phyloP scores from a whole-genome alignment of 2,113 vertebrate species.

The Piaya cayana region DNA sequence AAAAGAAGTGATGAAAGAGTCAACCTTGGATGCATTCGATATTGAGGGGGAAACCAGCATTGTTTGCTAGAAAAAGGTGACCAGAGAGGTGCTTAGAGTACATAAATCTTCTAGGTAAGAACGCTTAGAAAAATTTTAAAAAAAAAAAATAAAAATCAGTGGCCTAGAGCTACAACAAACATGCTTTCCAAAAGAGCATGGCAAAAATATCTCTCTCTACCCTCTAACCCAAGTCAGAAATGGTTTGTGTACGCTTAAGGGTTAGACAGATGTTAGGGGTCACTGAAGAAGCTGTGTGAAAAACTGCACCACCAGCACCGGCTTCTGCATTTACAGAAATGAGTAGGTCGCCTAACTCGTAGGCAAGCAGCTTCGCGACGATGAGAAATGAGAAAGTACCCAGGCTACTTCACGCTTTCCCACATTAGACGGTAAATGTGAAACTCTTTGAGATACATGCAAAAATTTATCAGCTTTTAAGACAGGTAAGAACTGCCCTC shows the following conservation, averaged over 20 bases:
- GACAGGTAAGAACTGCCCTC: conserved; percentile 49
- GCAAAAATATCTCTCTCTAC: conserved; percentile 54
- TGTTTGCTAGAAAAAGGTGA: conserved; percentile 45
- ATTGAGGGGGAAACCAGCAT: conserved; percentile 50
- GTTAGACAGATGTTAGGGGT: conserved; percentile 68
- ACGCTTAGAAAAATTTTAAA: not conserved
- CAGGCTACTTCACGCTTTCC: not conserved
- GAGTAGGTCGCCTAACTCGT: not conserved
- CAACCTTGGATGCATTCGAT: conserved; percentile 48
- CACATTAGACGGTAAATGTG: not conserved
- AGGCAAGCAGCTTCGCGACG: not conserved
- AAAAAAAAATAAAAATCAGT: conserved; percentile 32
- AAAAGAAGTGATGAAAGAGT: conserved; percentile 67
- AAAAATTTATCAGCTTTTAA: conserved; percentile 18
- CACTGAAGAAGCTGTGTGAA: conserved; percentile 63
- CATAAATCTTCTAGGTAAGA: conserved; percentile 30
- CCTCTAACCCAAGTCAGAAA: conserved; percentile 33
- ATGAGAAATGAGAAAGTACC: conserved; percentile 37
- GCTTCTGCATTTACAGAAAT: conserved; percentile 65
- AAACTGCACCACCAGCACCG: conserved; percentile 35
- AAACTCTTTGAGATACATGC: conserved; percentile 17
- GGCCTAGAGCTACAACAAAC: conserved; percentile 62
- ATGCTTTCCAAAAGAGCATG: conserved; percentile 43
- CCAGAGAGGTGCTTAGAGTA: conserved; percentile 13
- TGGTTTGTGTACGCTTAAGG: conserved; percentile 63